phyloP scores from a whole-genome alignment of 2,888 invertebrate genomes.

The Apamea epomidion region DNA sequence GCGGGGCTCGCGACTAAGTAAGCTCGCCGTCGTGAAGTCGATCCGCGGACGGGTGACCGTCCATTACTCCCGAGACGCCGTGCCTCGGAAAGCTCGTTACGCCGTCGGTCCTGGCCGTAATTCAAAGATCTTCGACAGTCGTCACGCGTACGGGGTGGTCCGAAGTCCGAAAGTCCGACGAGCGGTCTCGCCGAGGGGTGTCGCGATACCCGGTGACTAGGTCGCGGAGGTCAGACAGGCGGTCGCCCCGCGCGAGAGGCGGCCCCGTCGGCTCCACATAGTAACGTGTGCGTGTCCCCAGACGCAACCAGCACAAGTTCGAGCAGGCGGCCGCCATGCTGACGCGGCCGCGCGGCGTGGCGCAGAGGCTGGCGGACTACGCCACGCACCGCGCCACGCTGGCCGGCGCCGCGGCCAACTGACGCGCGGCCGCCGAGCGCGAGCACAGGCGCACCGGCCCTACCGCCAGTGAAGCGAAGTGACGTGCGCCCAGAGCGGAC shows the following conservation, averaged over 20 bases:
- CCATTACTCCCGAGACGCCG: neutral
- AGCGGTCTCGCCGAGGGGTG: neutral
- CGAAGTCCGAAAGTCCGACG: neutral
- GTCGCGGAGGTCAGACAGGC: neutral
- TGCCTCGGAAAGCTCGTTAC: neutral
- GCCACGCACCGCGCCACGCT: constrained; percentile 71
- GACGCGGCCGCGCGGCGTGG: constrained; percentile 70
- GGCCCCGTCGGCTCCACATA: neutral
- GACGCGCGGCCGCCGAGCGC: constrained; percentile 20
- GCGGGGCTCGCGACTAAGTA: neutral
- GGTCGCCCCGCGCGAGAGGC: no score
- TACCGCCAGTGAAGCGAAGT: constrained; percentile 2
- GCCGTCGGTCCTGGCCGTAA: no score
- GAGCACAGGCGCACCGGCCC: no score
- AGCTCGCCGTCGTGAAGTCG: no score
- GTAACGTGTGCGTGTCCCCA: constrained; percentile 62
- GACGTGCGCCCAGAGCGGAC: neutral
- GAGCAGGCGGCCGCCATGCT: constrained; percentile 89
- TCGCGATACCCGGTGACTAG: neutral
- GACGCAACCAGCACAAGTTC: constrained; percentile 95
- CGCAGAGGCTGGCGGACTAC: constrained; percentile 75
- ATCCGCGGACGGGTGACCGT: neutral
- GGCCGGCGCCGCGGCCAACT: constrained; percentile 69
- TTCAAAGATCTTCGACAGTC: neutral
- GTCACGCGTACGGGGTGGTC: no score